Conservation (phyloP, 2,797 vertebrate species). For the Sebastes dallii region DNA sequence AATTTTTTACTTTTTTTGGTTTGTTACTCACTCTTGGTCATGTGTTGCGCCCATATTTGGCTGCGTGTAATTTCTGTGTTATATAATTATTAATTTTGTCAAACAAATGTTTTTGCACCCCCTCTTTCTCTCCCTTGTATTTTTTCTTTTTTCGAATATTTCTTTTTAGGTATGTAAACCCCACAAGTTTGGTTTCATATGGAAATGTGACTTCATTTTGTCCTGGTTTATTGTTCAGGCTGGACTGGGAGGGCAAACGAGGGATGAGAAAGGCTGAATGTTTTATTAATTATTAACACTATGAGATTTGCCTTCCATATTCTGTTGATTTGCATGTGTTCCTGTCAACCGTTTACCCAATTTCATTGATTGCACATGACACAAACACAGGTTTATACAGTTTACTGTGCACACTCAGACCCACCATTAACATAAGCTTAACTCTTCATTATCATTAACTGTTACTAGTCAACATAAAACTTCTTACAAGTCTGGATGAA, state of each 20-base stretch:
- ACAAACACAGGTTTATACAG: slow-evolving; percentile 8
- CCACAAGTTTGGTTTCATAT: slow-evolving; percentile 81
- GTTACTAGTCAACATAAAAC: background rate
- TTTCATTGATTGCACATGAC: slow-evolving; percentile 41
- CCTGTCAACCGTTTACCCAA: slow-evolving; percentile 46
- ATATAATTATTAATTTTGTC: slow-evolving; percentile 77
- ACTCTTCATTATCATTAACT: background rate
- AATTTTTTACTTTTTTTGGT: slow-evolving; percentile 56
- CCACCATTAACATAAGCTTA: background rate
- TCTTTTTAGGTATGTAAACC: slow-evolving; percentile 78
- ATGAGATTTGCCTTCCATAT: slow-evolving; percentile 65
- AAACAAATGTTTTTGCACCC: slow-evolving; percentile 79
- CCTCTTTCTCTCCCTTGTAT: slow-evolving; percentile 73
- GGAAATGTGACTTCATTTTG: slow-evolving; percentile 64
- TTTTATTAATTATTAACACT: slow-evolving; percentile 61
- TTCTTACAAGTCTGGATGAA: background rate
- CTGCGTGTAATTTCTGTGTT: slow-evolving; percentile 81
- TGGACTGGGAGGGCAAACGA: slow-evolving; percentile 55
- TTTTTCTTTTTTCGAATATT: slow-evolving; percentile 51
- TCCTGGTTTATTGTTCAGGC: slow-evolving; percentile 52
- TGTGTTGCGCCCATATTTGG: slow-evolving; percentile 83
- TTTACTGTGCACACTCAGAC: background rate
- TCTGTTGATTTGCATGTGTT: slow-evolving; percentile 78
- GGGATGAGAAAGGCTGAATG: slow-evolving; percentile 58
- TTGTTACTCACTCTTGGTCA: slow-evolving; percentile 80